phyloP scores from a whole-genome alignment of 2,113 vertebrate species.

The Hassar affinis region DNA sequence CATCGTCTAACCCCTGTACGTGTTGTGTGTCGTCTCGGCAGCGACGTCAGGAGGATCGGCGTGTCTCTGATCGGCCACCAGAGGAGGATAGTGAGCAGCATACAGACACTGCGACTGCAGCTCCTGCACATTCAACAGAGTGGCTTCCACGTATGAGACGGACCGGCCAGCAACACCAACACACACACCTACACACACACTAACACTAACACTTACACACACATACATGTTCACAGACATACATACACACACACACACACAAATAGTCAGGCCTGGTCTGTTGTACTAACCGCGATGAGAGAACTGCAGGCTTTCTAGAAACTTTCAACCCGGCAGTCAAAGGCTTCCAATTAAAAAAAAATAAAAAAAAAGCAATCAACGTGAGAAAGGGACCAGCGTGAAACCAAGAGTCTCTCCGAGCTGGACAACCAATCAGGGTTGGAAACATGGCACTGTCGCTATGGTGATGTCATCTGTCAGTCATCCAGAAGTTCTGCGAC shows the following conservation, averaged over 20 bases:
- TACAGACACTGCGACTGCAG: slow-evolving; percentile 96
- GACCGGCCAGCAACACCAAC: slow-evolving; percentile 51
- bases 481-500: slow-evolving; percentile 38
- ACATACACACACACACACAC: slow-evolving; percentile 59
- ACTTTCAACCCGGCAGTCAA: slow-evolving; percentile 22
- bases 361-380: slow-evolving; percentile 2
- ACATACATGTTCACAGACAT: slow-evolving; percentile 16
- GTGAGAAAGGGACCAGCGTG: slow-evolving; percentile 25
- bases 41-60: slow-evolving; percentile 93
- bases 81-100: slow-evolving; percentile 99
- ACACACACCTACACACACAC: slow-evolving; percentile 57
- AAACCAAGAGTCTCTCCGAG: slow-evolving; percentile 24
- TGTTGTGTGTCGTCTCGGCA: slow-evolving; percentile 58
- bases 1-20: no score
- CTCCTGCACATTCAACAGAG: slow-evolving; percentile 95
- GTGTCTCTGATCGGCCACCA: slow-evolving; percentile 96
- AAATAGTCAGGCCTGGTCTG: slow-evolving; percentile 28
- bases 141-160: slow-evolving; percentile 93
- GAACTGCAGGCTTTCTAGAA: slow-evolving; percentile 21
- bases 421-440: slow-evolving; percentile 40
- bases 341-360: slow-evolving; percentile 25
- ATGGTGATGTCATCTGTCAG: slow-evolving; percentile 51
- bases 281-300: slow-evolving; percentile 10
- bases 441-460: slow-evolving; percentile 38
- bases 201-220: background rate